Evolutionary conservation across 2,797 vertebrate species (phyloP).

Genomic region (Rhinoraja longicauda): DNA sequence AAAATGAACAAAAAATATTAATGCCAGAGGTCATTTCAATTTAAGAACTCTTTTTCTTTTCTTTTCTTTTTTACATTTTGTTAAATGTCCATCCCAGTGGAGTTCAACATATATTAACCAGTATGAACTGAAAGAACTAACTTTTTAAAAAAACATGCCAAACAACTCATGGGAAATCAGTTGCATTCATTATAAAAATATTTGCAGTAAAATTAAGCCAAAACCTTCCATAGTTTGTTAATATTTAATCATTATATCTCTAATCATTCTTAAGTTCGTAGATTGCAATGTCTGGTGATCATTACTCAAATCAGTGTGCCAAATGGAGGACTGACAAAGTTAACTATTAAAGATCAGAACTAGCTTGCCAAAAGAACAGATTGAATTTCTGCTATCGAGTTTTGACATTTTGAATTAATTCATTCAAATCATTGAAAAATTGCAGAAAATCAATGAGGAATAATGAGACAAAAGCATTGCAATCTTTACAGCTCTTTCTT

Average conservation of each 20-base stretch:
- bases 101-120: not conserved
- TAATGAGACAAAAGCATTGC: not conserved
- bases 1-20: not conserved
- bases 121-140: not conserved
- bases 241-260: slow-evolving; percentile 33
- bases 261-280: slow-evolving; percentile 21
- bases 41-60: not conserved
- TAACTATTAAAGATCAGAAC: slow-evolving; percentile 10
- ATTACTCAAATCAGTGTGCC: slow-evolving; percentile 26
- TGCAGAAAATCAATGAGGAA: not conserved
- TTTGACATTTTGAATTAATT: not conserved
- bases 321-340: not conserved
- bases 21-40: not conserved
- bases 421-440: not conserved
- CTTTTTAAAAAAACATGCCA: not conserved
- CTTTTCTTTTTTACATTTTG: not conserved
- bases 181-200: slow-evolving; percentile 24
- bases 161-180: not conserved
- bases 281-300: not conserved
- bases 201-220: slow-evolving; percentile 15
- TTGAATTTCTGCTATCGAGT: not conserved
- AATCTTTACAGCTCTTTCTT: not conserved
- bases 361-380: not conserved
- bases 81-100: not conserved
- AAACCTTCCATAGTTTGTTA: not conserved